These are phyloP conservation scores for Yponomeuta malinellus DNA, from an alignment of 2,888 invertebrate species.

Conservation along the genomic window DNA sequence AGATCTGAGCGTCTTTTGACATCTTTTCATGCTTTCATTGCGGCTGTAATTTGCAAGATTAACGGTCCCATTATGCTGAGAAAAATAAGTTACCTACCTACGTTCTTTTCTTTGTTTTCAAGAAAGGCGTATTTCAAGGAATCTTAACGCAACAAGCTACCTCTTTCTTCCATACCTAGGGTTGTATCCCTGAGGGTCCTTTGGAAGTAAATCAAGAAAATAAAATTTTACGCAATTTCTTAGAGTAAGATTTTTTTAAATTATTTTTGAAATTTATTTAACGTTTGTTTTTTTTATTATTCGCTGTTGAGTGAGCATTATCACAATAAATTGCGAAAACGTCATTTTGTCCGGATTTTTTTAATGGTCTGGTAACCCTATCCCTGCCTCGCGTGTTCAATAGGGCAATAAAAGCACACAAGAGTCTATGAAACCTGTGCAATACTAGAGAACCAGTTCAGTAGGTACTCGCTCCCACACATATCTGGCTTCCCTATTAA, in stretches of 20 bases:
- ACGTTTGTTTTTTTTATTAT: too few species aligned
- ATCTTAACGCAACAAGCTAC: neutral
- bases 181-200: too few species aligned
- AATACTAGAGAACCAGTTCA: slow-evolving; percentile 62
- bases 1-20: slow-evolving; percentile 41
- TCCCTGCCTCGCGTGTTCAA: slow-evolving; percentile 3
- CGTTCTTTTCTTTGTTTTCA: slow-evolving; percentile 9
- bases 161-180: neutral
- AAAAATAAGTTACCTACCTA: neutral
- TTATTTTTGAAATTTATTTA: too few species aligned
- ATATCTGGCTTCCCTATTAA: slow-evolving; percentile 55
- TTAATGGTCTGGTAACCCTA: too few species aligned
- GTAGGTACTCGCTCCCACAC: slow-evolving; percentile 58
- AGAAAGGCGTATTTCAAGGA: neutral
- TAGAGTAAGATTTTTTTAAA: too few species aligned
- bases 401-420: slow-evolving; percentile 42
- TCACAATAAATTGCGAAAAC: too few species aligned
- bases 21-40: slow-evolving; percentile 47
- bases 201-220: too few species aligned
- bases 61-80: neutral
- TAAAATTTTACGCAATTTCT: too few species aligned
- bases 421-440: slow-evolving; percentile 19
- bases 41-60: slow-evolving; percentile 42
- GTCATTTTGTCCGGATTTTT: too few species aligned
- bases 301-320: too few species aligned